These are phyloP conservation scores for Brachyrhaphis roseni DNA, from an alignment of 2,797 vertebrate genomes.

Conservation along the genomic window DNA sequence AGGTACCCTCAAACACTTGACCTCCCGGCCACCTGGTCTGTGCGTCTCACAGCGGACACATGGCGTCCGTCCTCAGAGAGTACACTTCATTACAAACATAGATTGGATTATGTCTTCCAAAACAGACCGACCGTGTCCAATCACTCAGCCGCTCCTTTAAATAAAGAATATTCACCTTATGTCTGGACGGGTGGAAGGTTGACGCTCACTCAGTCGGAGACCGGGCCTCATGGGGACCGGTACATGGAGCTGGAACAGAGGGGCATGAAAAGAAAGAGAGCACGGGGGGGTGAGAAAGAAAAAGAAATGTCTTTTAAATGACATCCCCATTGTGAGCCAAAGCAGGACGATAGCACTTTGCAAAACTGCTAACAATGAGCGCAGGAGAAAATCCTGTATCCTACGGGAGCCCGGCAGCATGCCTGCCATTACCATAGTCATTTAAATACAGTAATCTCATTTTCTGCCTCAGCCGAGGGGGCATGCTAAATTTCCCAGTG, in stretches of 20 bases:
- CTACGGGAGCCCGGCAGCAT: slow-evolving; percentile 80
- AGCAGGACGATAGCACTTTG: slow-evolving; percentile 82
- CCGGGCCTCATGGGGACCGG: slow-evolving; percentile 67
- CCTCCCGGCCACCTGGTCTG: slow-evolving; percentile 68
- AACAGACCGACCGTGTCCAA: slow-evolving; percentile 80
- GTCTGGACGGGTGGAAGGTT: slow-evolving; percentile 64
- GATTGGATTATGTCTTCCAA: slow-evolving; percentile 79
- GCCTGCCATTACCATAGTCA: slow-evolving; percentile 97
- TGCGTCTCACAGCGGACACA: slow-evolving; percentile 35
- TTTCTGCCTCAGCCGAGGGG: slow-evolving; percentile 92
- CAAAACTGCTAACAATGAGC: slow-evolving; percentile 89
- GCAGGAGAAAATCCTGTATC: slow-evolving; percentile 81
- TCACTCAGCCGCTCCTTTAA: slow-evolving; percentile 70
- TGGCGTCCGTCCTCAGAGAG: slow-evolving; percentile 54
- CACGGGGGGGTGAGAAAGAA: slow-evolving; percentile 58
- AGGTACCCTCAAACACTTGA: slow-evolving; percentile 63
- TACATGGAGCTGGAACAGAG: slow-evolving; percentile 55
- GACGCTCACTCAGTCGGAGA: slow-evolving; percentile 31
- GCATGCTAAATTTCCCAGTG: slow-evolving; percentile 77
- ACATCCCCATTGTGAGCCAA: slow-evolving; percentile 79
- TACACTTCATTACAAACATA: slow-evolving; percentile 77
- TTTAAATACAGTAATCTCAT: slow-evolving; percentile 99
- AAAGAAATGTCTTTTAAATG: slow-evolving; percentile 81
- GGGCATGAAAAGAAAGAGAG: slow-evolving; percentile 54
- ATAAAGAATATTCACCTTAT: slow-evolving; percentile 75